A percentile compares a stretch with the other conserved stretches of the same genome.
Conservation (phyloP, 2,797 vertebrate species). For the Etheostoma perlongum region DNA sequence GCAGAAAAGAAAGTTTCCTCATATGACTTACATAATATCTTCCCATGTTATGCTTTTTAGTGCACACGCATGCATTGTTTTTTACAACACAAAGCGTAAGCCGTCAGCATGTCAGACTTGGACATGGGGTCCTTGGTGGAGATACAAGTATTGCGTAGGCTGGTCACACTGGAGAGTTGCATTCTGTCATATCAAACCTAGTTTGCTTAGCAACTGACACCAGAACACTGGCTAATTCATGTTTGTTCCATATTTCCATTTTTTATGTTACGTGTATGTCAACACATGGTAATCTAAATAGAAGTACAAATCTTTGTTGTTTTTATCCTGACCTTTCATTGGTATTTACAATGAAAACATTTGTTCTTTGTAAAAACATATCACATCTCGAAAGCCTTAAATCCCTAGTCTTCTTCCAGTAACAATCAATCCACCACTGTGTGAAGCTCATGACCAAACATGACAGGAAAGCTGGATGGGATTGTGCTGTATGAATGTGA, state of each 20-base stretch:
- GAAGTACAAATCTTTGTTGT: neutral
- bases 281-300: neutral
- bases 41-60: neutral
- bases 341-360: neutral
- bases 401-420: constrained; percentile 13
- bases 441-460: constrained; percentile 32
- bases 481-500: constrained; percentile 21
- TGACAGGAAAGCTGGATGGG: constrained; percentile 40
- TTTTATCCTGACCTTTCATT: neutral
- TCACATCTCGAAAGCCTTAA: constrained; percentile 11
- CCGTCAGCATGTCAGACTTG: constrained; percentile 24
- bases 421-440: constrained; percentile 19
- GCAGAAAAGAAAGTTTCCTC: neutral
- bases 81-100: neutral
- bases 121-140: constrained; percentile 35
- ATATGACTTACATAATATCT: neutral
- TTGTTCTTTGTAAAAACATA: constrained; percentile 10
- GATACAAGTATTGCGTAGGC: constrained; percentile 47
- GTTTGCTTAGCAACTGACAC: constrained; percentile 78
- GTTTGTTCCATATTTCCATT: too few species aligned
- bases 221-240: constrained; percentile 47
- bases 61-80: neutral
- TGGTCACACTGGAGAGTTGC: constrained; percentile 53
- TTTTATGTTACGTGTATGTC: neutral
- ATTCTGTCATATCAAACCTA: constrained; percentile 52